phyloP scores from a whole-genome alignment of 2,888 invertebrate species.

The Zonitis immaculata region DNA sequence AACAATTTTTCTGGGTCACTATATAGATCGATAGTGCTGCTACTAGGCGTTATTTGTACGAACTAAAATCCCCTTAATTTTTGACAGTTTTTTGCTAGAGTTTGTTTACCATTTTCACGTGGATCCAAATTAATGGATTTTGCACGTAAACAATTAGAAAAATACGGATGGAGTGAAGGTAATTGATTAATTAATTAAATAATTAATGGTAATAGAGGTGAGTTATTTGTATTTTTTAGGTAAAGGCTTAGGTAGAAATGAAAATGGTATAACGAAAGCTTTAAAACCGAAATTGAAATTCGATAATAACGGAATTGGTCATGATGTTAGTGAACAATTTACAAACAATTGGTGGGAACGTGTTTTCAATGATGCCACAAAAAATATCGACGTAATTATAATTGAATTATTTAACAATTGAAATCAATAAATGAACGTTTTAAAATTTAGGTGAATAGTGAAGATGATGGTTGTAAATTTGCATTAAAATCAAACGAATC shows the following conservation, averaged over 20 bases:
- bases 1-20: background rate
- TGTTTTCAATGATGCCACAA: conserved; percentile 68
- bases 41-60: background rate
- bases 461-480: conserved; percentile 32
- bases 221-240: conserved; percentile 52
- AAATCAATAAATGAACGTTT: background rate
- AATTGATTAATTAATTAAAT: conserved; percentile 16
- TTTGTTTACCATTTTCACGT: conserved; percentile 8
- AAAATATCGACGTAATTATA: conserved; percentile 58
- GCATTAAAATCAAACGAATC: conserved; percentile 32
- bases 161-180: conserved; percentile 75
- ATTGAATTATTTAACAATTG: background rate
- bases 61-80: background rate
- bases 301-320: conserved; percentile 74
- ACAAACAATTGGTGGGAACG: conserved; percentile 84
- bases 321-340: conserved; percentile 67
- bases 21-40: background rate
- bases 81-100: background rate
- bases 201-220: background rate
- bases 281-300: conserved; percentile 77
- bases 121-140: conserved; percentile 57
- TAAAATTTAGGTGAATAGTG: conserved; percentile 26
- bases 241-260: conserved; percentile 77
- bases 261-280: conserved; percentile 71
- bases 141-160: conserved; percentile 64